Evolutionary conservation across 2,888 invertebrate genomes (phyloP), one percentile per base, ranked within the genome.

Genomic region (Diarsia dahlii): DNA sequence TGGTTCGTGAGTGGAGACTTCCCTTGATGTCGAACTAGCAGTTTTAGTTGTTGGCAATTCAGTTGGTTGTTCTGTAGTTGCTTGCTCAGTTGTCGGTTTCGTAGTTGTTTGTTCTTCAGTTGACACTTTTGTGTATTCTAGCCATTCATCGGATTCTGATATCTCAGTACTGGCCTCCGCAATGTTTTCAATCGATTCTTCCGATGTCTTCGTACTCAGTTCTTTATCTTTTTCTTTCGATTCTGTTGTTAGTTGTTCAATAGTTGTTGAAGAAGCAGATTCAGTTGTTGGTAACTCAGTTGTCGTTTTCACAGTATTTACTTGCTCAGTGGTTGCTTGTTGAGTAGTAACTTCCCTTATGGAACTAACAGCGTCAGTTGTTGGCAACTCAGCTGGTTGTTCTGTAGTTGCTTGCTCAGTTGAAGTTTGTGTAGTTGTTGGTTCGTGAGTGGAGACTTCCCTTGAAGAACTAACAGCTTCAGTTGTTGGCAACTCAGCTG

Each of bases 71-170:
- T 3, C 39, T 39, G 39, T 39, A 39, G 4, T 39, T 39, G 10
- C 6, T 65, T 28, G 46, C 6, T 28, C 58, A 45, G 66, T 71
- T 56, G 71, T 69, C 45, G 13, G 12, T 18, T 18, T n/a, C 56
- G 64, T 73, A 34, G 70, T 71, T 66, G 20, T 2, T 39, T 63
- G 52, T 10, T 63, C 39, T 5, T 39, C 12, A 63, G 71, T 46
- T 2, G 13, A 46, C 1, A 46, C 46, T 12, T 46, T 13, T 9
- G 13, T 4, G 13, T 66, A 20, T 56, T 46, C 15, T 10, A 2
- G 6, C 23, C 52, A 58, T 58, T 58, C 28, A 8, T 58, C 58
- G 3, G 28, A 58, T 58, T 58, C 50, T 1, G 28, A 15, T 63
- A 20, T 10, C 10, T n/a, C n/a, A 0, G 34, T 52, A 52, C 6